Conservation (phyloP, 2,797 vertebrate genomes). For the Rhinella marina region DNA sequence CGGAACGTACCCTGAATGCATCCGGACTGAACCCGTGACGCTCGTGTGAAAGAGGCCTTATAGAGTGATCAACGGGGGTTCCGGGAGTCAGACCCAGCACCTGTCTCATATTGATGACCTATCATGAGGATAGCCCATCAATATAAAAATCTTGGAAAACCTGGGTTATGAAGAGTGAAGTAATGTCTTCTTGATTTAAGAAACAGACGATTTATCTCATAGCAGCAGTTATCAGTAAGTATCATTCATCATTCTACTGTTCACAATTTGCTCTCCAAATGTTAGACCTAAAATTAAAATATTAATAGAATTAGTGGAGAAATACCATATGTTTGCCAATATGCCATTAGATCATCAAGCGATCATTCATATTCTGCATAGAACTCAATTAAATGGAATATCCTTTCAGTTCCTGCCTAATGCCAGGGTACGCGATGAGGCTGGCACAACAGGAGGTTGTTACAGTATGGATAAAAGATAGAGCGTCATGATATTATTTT, state of each 20-base stretch:
- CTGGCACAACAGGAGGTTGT: background rate
- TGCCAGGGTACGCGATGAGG: background rate
- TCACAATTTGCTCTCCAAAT: slow-evolving; percentile 26
- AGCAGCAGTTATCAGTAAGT: background rate
- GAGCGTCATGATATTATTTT: background rate
- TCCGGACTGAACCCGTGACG: too few relatives aligned
- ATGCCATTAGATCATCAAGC: background rate
- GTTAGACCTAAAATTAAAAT: slow-evolving; percentile 27
- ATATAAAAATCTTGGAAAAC: too few relatives aligned
- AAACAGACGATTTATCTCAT: background rate
- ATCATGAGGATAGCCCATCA: too few relatives aligned
- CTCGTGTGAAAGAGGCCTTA: too few relatives aligned
- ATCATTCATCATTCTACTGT: slow-evolving; percentile 35
- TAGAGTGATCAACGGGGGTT: too few relatives aligned
- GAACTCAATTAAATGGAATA: slow-evolving; percentile 9
- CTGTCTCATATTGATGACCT: too few relatives aligned
- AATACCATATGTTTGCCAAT: slow-evolving; percentile 45
- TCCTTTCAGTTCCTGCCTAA: background rate
- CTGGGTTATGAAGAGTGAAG: background rate
- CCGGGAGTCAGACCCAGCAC: too few relatives aligned
- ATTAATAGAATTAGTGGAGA: slow-evolving; percentile 20
- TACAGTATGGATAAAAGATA: background rate
- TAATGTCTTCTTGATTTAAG: background rate
- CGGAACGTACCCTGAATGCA: too few relatives aligned
- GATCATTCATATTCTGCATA: slow-evolving; percentile 14